A percentile compares a stretch with the other conserved stretches of the same genome.
phyloP scores from a whole-genome alignment of 1,140 invertebrate species.

The Pachyrhynchus sulphureomaculatus region DNA sequence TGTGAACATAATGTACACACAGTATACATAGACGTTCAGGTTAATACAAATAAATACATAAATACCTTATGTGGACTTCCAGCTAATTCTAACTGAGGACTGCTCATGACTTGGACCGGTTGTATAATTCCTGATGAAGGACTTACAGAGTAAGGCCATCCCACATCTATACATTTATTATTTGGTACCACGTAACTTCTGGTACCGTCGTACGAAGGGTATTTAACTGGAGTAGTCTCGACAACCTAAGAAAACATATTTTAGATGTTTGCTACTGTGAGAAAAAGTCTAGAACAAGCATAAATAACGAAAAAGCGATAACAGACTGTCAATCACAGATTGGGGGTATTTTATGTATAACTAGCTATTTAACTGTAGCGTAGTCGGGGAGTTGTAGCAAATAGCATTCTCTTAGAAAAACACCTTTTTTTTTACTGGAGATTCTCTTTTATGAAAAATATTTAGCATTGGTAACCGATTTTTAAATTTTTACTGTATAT shows the following conservation, averaged over 20 bases:
- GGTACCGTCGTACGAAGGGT: conserved; percentile 53
- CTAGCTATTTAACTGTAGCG: no score
- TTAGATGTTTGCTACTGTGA: no score
- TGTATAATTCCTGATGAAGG: conserved; percentile 55
- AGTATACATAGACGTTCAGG: not conserved
- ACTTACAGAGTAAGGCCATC: conserved; percentile 54
- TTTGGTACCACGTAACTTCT: conserved; percentile 59
- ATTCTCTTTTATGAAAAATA: no score
- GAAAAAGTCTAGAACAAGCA: not conserved
- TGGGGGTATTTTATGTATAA: no score
- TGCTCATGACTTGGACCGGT: conserved; percentile 55
- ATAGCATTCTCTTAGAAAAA: no score
- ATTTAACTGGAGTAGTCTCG: conserved; percentile 52
- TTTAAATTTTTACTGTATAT: no score
- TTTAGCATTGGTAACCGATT: no score
- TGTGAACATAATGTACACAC: no score
- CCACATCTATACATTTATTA: conserved; percentile 50
- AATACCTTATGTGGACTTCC: conserved; percentile 50
- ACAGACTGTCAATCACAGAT: no score
- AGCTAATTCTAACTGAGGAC: conserved; percentile 45
- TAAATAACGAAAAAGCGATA: not conserved
- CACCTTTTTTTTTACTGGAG: no score
- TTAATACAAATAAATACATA: conserved; percentile 45
- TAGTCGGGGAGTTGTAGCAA: no score
- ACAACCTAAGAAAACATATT: conserved; percentile 42